A percentile compares a stretch with the other conserved stretches of the same genome.
Conservation (phyloP, 2,888 invertebrate genomes). For the Orchesella flavescens region DNA sequence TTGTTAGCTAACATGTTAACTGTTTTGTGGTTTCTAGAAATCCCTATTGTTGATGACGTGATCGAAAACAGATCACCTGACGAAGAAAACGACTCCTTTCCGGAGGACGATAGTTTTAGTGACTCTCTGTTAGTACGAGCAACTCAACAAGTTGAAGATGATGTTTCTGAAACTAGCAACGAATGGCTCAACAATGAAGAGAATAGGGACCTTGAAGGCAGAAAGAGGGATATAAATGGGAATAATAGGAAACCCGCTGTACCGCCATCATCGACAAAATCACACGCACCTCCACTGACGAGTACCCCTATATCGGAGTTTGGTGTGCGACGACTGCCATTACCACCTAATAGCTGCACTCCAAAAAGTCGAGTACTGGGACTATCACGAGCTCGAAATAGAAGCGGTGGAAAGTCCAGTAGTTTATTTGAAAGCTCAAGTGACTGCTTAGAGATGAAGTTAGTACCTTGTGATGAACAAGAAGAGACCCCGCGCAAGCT, state of each 20-base stretch:
- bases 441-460: conserved; percentile 3
- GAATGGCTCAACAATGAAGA: background rate
- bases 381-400: conserved; percentile 4
- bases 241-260: background rate
- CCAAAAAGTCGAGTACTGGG: conserved; percentile 11
- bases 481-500: conserved; percentile 30
- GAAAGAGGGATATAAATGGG: conserved; percentile 36
- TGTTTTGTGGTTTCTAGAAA: too few species aligned
- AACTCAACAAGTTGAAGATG: conserved; percentile 40
- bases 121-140: conserved; percentile 14
- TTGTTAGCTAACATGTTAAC: background rate
- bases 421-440: background rate
- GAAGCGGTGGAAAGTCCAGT: background rate
- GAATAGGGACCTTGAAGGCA: background rate
- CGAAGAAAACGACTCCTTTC: conserved; percentile 12
- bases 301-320: conserved; percentile 32
- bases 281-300: background rate
- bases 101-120: conserved; percentile 33
- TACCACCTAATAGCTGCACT: background rate
- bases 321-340: background rate
- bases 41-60: background rate
- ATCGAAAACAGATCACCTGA: too few species aligned
- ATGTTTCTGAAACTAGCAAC: background rate
- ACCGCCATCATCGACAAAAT: background rate
- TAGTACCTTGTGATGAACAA: background rate